Base-by-base conservation (phyloP, 2,797 vertebrate species). In the Xenops minutus region DNA sequence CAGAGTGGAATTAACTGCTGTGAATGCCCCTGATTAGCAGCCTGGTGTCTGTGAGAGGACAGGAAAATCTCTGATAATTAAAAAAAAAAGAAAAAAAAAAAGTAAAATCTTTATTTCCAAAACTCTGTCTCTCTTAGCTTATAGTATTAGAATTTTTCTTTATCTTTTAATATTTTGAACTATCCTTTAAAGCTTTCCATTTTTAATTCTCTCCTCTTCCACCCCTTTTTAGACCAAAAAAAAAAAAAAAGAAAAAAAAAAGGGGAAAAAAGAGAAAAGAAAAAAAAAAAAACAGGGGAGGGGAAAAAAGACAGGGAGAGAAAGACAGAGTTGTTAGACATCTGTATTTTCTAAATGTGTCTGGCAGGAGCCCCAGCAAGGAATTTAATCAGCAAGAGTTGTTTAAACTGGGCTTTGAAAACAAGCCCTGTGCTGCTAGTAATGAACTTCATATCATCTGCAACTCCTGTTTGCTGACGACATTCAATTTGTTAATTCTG, bases 401-500 rank as follows among this genome's bases (percentile, higher is more conserved):
- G 98, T 98, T 98, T 98, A 97, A 98, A 98, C 90, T 95, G 97
- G 96, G 97, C 97, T 98, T 96, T 93, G 84, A 97, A 96, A 97
- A 96, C 93, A 97, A 97, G 98, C 97, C 97, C 89, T 91, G 96
- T 72, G 51, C 94, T 96, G 97, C 96, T 97, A 88, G 89, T 97
- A 98, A 98, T 98, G 98, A 98, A 98, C 97, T 97, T 97, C 91
- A 93, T 97, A 97, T 98, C 97, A 97, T 97, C 97, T 97, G 97
- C 97, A 97, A 98, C 97, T 98, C 98, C 98, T 98, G 98, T 98
- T 97, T 98, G 98, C 97, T 97, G 97, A 98, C 97, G 97, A 98
- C 98, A 98, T 98, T 98, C 98, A 98, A 98, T 98, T 98, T 98
- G 98, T 98, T 98, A 98, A 98, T 98, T 98, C 97, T 98, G 98